Evolutionary conservation across 2,113 vertebrate genomes (phyloP), one percentile per base, ranked within the genome.

Genomic region (Percina caprodes): DNA sequence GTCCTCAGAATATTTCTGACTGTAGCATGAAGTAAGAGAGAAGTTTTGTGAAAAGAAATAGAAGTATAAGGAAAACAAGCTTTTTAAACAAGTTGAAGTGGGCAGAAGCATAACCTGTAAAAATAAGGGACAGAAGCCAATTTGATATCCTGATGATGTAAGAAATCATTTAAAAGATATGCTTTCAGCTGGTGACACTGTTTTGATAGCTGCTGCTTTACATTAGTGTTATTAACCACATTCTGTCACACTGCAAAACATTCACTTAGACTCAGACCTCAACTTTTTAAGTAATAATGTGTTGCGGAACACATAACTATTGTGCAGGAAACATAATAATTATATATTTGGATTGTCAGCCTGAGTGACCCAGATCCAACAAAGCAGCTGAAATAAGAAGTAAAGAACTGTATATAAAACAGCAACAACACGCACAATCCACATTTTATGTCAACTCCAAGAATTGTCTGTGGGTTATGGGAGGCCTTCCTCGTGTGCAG

Each of bases 231-330:
- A 39, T 24, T 48, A 60, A 63, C 58, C 30, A 74, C 33, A 21
- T 21, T 75, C 74, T 18, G 21, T 60, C 75, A 33, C 33, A 66
- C 23, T 59, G 11, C 8, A 39, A 65, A 56, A n/a, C 9, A 33
- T 67, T 46, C 2, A 56, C 58, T 69, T 39, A n/a, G 5, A 56
- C 56, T 65, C 67, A 82, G 70, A 59, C 45, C 46, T 75, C 26
- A 60, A n/a, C 35, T 12, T 58, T 69, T 69, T 24, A 48, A 18
- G 26, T 74, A 74, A 80, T 77, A 67, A 78, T 59, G 77, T 46
- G 30, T n/a, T 49, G 26, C 11, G 54, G 33, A 61, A 58, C 49
- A 68, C 70, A n/a, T 15, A 56, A 79, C 71, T 74, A 69, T 14
- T 48, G 19, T 6, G 30, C 45, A 19, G 19, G 45, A 63, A 62